phyloP scores from a whole-genome alignment of 2,797 vertebrate genomes.

The Anguilla pacifica region DNA sequence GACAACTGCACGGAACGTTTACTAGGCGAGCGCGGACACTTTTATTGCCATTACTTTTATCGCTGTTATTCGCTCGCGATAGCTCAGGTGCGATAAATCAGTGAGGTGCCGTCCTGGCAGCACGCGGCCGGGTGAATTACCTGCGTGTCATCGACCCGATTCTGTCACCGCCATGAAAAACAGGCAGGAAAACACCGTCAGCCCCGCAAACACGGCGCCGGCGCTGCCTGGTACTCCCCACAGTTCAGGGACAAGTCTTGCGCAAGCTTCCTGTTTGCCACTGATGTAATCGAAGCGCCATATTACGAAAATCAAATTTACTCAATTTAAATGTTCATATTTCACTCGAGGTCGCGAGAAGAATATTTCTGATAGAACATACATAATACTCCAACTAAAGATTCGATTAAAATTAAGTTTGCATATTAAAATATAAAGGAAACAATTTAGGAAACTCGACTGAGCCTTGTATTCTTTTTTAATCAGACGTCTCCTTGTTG shows the following conservation, averaged over 20 bases:
- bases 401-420: no score
- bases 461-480: no score
- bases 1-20: background rate
- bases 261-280: background rate
- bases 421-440: no score
- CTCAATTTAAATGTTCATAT: background rate
- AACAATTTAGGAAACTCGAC: no score
- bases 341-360: background rate
- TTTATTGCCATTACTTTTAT: background rate
- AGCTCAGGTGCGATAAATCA: background rate
- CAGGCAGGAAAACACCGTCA: background rate
- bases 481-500: no score
- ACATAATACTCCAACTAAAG: no score
- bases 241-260: background rate
- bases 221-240: slow-evolving; percentile 5
- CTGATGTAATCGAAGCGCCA: background rate
- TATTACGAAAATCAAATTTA: background rate
- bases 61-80: background rate
- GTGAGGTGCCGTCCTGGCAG: background rate
- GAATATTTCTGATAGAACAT: no score
- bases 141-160: slow-evolving; percentile 25
- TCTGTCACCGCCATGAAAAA: background rate
- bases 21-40: background rate
- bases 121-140: background rate
- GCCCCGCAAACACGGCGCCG: background rate